Percentiles rank a stretch among this genome's conserved stretches.
phyloP scores from a whole-genome alignment of 2,888 invertebrate species.

The Acanthoscelides obtectus region DNA sequence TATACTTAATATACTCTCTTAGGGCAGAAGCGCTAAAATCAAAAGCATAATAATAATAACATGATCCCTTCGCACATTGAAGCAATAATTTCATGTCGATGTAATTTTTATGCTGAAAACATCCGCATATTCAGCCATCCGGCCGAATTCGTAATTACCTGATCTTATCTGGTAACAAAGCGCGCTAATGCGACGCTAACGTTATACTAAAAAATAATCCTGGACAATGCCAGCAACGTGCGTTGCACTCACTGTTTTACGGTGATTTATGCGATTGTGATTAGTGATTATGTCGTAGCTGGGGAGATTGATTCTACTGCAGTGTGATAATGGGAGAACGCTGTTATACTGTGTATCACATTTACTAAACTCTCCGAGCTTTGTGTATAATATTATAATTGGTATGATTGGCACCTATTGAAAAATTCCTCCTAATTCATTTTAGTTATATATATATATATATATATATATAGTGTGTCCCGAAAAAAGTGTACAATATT shows the following conservation, averaged over 20 bases:
- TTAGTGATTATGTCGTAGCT: not conserved
- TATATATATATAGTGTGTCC: too few relatives aligned
- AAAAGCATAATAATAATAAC: too few relatives aligned
- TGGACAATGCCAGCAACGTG: not conserved
- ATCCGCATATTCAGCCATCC: not conserved
- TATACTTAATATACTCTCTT: too few relatives aligned
- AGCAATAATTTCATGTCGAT: not conserved
- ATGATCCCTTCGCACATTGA: too few relatives aligned
- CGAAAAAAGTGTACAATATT: too few relatives aligned
- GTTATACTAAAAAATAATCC: not conserved
- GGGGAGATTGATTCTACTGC: not conserved
- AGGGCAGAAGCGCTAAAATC: too few relatives aligned
- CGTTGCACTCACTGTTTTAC: not conserved
- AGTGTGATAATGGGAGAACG: not conserved
- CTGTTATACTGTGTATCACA: too few relatives aligned
- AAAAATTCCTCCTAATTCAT: too few relatives aligned
- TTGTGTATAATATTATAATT: too few relatives aligned
- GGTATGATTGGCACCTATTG: too few relatives aligned
- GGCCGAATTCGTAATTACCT: not conserved
- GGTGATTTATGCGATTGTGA: not conserved
- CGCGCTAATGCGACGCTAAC: not conserved
- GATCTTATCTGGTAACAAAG: not conserved
- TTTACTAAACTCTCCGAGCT: too few relatives aligned
- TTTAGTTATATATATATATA: too few relatives aligned
- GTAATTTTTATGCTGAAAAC: not conserved